Percentiles rank a stretch among this genome's conserved stretches.
phyloP scores from a whole-genome alignment of 1,140 invertebrate species.

The Brachionus manjavacas region DNA sequence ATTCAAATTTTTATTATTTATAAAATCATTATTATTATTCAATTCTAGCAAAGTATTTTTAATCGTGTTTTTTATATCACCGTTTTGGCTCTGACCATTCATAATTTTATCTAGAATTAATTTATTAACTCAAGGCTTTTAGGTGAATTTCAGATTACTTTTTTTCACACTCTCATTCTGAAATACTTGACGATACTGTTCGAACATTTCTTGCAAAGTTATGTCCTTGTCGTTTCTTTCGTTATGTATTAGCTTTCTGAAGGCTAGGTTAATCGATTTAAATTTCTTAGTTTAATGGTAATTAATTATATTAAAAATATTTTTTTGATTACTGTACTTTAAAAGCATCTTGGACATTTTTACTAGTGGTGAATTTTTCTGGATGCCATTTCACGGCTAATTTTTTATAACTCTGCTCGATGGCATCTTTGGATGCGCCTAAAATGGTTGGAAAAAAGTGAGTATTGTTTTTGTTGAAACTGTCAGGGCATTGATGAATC shows the following conservation, averaged over 20 bases:
- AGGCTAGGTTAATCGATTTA: constrained; percentile 48
- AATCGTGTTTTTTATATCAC: neutral
- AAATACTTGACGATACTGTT: constrained; percentile 50
- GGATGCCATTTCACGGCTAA: constrained; percentile 95
- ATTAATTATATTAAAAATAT: neutral
- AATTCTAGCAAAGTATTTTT: constrained; percentile 27
- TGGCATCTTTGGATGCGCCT: constrained; percentile 53
- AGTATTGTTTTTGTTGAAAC: neutral
- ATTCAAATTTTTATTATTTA: constrained; percentile 41
- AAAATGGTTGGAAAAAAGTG: neutral
- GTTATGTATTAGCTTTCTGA: constrained; percentile 46
- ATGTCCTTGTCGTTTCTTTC: constrained; percentile 45
- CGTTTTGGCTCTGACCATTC: neutral
- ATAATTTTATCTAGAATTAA: constrained; percentile 9
- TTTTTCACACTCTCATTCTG: constrained; percentile 46
- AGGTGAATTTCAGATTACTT: neutral
- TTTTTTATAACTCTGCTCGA: constrained; percentile 67
- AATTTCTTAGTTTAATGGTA: constrained; percentile 48
- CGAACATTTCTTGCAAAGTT: constrained; percentile 48
- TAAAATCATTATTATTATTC: constrained; percentile 32
- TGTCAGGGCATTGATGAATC: neutral
- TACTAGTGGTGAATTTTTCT: constrained; percentile 73
- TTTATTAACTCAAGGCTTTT: neutral
- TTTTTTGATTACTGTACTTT: constrained; percentile 46
- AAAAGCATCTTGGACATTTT: constrained; percentile 48